These are phyloP conservation scores for Porphyrio hochstetteri DNA, from an alignment of 2,113 vertebrate genomes.

Conservation along the genomic window DNA sequence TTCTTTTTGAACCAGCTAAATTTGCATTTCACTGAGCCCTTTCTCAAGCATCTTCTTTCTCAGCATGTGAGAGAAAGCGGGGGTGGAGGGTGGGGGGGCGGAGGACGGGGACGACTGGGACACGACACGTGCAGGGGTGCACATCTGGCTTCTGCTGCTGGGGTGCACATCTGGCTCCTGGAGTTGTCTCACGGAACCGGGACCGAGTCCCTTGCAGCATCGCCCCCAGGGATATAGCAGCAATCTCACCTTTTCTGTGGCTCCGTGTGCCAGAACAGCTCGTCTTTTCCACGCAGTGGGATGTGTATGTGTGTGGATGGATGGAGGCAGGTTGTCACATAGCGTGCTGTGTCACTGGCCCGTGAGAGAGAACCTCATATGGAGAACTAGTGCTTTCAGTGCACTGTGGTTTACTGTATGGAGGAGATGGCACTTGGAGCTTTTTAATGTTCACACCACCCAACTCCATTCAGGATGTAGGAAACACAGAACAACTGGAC, in stretches of 20 bases:
- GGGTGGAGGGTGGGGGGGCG: no score
- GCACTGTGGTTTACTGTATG: not conserved
- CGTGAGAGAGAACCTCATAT: not conserved
- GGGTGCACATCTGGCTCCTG: not conserved
- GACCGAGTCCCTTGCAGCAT: not conserved
- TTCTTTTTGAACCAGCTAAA: not conserved
- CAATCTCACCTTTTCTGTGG: not conserved
- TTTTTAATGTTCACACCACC: not conserved
- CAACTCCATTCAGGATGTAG: not conserved
- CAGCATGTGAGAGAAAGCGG: not conserved
- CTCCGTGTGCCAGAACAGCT: not conserved
- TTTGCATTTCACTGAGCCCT: conserved; percentile 17
- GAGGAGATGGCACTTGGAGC: not conserved
- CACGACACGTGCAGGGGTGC: not conserved
- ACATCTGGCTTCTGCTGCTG: not conserved
- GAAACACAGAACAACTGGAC: not conserved
- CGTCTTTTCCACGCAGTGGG: not conserved
- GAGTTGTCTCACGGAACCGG: not conserved
- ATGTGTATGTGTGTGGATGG: fast-evolving
- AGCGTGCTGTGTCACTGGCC: not conserved
- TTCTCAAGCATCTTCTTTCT: not conserved
- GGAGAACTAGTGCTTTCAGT: not conserved
- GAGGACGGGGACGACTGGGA: fast-evolving
- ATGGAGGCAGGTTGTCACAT: not conserved
- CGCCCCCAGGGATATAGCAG: not conserved